Evolutionary conservation across 2,888 invertebrate genomes (phyloP), one percentile per base, ranked within the genome.

Genomic region (Punctoribates punctum): DNA sequence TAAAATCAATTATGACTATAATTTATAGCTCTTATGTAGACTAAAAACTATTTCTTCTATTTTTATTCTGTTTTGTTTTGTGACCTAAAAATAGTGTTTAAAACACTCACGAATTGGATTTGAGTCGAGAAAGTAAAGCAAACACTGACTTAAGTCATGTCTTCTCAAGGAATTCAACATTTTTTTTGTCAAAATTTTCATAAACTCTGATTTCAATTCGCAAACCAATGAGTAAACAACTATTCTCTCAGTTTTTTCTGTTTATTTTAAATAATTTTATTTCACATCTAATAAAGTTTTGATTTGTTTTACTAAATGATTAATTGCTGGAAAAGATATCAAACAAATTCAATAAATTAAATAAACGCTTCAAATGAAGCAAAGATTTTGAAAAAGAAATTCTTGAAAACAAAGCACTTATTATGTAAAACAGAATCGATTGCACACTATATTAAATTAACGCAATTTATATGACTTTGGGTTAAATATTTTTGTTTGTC

Each of bases 11-110:
- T 57, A 23, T 9, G 57, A 57, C 8, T 57, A 23, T 25, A 57
- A 57, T 57, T 57, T 57, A 57, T 25, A 57, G 23, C 57, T 57
- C 42, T 20, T 57, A 25, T 57, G 57, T 57, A 57, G 57, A 25
- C 57, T 57, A 20, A 57, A 42, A 57, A 57, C 23, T 57, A 57
- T 57, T 57, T 57, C 25, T 57, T 8, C 23, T 23, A 23, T 57
- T 57, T 57, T 57, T 23, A 25, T 25, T 25, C 57, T 57, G 57
- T 57, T 57, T 57, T 57, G 57, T 57, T 57, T 57, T 25, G 20
- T 25, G 23, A 13, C n/a, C 57, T 57, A 57, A 57, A 57, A 57
- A 23, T 57, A 57, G 23, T 57, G 13, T 57, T 23, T 20, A 8
- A n/a, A 20, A 54, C 4, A 13, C 54, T 54, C n/a, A 54, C 20